Evolutionary conservation across 2,888 invertebrate species (phyloP).

Genomic region (Anthophora plumipes): DNA sequence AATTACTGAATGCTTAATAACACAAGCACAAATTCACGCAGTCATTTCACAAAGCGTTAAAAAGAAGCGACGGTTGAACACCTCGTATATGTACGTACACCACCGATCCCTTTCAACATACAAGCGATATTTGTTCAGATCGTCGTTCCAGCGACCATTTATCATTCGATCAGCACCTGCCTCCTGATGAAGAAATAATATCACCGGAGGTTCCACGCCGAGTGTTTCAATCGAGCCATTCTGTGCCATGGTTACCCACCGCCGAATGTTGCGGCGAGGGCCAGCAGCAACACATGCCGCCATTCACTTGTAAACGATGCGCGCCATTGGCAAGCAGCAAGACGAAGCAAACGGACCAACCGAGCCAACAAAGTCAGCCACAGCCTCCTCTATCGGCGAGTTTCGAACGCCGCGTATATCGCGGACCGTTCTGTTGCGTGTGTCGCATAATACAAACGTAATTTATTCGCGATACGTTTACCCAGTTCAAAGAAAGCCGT

Average conservation of each 20-base stretch:
- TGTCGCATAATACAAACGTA: constrained; percentile 3
- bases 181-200: constrained; percentile 32
- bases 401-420: too few relatives aligned
- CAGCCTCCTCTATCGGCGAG: too few relatives aligned
- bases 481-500: constrained; percentile 26
- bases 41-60: too few relatives aligned
- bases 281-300: not conserved
- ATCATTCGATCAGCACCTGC: constrained; percentile 55
- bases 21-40: too few relatives aligned
- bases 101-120: not conserved
- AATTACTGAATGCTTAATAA: too few relatives aligned
- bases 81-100: too few relatives aligned
- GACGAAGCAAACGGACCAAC: too few relatives aligned
- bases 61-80: too few relatives aligned
- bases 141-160: constrained; percentile 33
- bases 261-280: constrained; percentile 8
- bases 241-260: not conserved
- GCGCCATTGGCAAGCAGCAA: too few relatives aligned
- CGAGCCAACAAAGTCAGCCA: too few relatives aligned
- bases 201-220: constrained; percentile 11
- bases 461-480: constrained; percentile 17
- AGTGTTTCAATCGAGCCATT: constrained; percentile 5
- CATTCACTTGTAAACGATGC: constrained; percentile 14
- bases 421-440: not conserved
- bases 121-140: constrained; percentile 15